Percentiles rank a stretch among this genome's conserved stretches.
These are phyloP conservation scores for Saccostrea echinata DNA, from an alignment of 1,140 invertebrate species.

Conservation along the genomic window DNA sequence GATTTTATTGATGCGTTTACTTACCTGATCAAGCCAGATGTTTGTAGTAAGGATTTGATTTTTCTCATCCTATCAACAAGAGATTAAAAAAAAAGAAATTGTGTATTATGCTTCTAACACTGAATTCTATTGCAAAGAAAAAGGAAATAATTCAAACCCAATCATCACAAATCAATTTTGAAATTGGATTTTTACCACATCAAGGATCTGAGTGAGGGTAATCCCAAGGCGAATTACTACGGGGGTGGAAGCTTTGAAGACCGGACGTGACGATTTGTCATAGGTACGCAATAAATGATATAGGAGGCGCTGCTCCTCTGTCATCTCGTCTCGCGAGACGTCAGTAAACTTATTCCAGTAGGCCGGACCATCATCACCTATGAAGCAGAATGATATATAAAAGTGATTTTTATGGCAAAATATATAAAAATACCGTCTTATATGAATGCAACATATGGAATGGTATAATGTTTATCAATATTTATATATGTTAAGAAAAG, in stretches of 20 bases:
- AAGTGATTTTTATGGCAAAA: no score
- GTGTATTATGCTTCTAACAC: background rate
- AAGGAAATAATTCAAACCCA: background rate
- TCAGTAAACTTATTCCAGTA: slow-evolving; percentile 48
- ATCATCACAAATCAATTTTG: slow-evolving; percentile 41
- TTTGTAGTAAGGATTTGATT: slow-evolving; percentile 84
- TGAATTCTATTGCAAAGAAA: background rate
- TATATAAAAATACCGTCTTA: no score
- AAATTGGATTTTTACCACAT: slow-evolving; percentile 69
- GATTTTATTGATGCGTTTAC: slow-evolving; percentile 1
- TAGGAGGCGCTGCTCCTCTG: slow-evolving; percentile 79
- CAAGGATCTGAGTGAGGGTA: slow-evolving; percentile 84
- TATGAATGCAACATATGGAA: no score
- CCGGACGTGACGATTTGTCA: slow-evolving; percentile 83
- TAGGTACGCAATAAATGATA: slow-evolving; percentile 82
- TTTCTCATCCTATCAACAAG: slow-evolving; percentile 82
- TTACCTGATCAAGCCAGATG: slow-evolving; percentile 83
- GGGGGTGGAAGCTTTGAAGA: slow-evolving; percentile 82
- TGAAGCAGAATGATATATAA: no score
- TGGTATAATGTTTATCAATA: no score
- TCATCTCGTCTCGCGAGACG: slow-evolving; percentile 62
- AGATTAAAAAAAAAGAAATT: background rate
- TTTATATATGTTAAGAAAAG: no score
- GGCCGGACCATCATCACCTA: slow-evolving; percentile 8
- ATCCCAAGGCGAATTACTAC: slow-evolving; percentile 83